Conservation (phyloP, 2,888 invertebrate genomes). For the Bursaphelenchus okinawaensis region DNA sequence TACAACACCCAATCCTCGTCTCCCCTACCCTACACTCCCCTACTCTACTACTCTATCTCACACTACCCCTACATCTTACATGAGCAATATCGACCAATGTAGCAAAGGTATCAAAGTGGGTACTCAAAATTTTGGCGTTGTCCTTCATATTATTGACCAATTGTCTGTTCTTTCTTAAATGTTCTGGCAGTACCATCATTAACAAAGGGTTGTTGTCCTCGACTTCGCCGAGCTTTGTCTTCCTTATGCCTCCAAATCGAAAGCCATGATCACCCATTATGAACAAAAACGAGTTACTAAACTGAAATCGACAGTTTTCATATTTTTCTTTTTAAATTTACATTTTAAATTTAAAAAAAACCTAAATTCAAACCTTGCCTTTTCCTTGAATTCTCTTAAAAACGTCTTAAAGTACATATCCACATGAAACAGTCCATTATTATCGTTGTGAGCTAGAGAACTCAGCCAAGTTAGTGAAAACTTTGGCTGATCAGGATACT, state of each 20-base stretch:
- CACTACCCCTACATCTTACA: too few relatives aligned
- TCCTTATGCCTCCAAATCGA: slow-evolving; percentile 28
- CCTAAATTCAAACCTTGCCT: slow-evolving; percentile 3
- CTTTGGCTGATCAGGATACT: slow-evolving; percentile 16
- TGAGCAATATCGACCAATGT: slow-evolving; percentile 31
- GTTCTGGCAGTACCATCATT: slow-evolving; percentile 31
- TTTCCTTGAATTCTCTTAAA: not conserved
- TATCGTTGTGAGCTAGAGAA: slow-evolving; percentile 11
- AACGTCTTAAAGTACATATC: slow-evolving; percentile 3
- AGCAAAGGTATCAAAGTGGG: slow-evolving; percentile 36
- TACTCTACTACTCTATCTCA: too few relatives aligned
- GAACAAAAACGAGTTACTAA: too few relatives aligned
- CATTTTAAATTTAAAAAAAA: too few relatives aligned
- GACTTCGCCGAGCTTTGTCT: slow-evolving; percentile 29
- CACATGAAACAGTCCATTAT: slow-evolving; percentile 14
- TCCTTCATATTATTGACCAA: slow-evolving; percentile 22
- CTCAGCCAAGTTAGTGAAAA: slow-evolving; percentile 16
- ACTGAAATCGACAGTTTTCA: too few relatives aligned
- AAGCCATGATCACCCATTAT: too few relatives aligned
- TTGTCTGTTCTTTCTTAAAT: slow-evolving; percentile 19
- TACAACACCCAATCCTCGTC: too few relatives aligned
- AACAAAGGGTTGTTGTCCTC: slow-evolving; percentile 39
- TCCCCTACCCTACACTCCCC: too few relatives aligned
- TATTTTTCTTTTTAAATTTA: too few relatives aligned
- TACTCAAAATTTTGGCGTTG: slow-evolving; percentile 28